A percentile compares a stretch with the other conserved stretches of the same genome.
These are phyloP conservation scores for Platygyra sinensis DNA, from an alignment of 64 coral and sea anemone species.

Conservation along the genomic window DNA sequence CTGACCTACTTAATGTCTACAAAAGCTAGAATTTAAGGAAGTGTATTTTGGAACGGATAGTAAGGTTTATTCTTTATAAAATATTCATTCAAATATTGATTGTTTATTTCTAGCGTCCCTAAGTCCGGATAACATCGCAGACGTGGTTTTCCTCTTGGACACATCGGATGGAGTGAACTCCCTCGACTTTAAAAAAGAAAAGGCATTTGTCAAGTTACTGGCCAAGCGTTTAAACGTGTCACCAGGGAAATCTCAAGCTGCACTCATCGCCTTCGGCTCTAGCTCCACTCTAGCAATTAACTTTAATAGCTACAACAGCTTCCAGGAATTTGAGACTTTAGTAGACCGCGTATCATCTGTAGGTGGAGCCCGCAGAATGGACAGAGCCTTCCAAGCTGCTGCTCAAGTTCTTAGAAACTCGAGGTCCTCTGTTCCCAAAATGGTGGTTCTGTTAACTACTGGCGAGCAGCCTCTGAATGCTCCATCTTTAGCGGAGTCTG, in stretches of 20 bases:
- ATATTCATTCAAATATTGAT: background rate
- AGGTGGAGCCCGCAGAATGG: slow-evolving; percentile 58
- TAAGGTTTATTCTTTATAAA: background rate
- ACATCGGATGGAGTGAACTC: slow-evolving; percentile 41
- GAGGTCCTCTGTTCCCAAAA: slow-evolving; percentile 32
- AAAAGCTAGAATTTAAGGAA: no score
- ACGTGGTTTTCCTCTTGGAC: slow-evolving; percentile 82
- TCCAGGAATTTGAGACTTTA: background rate
- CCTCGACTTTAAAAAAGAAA: slow-evolving; percentile 38
- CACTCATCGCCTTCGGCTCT: slow-evolving; percentile 44
- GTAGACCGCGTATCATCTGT: slow-evolving; percentile 42
- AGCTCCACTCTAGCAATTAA: background rate
- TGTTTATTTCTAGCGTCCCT: slow-evolving; percentile 15
- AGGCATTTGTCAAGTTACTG: slow-evolving; percentile 66
- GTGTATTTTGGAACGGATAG: no score
- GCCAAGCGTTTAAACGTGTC: slow-evolving; percentile 66
- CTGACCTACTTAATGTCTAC: no score
- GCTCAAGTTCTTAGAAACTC: slow-evolving; percentile 14
- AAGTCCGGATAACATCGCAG: slow-evolving; percentile 8
- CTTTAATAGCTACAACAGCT: slow-evolving; percentile 43
- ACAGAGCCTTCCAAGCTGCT: slow-evolving; percentile 59
- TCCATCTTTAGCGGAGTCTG: slow-evolving; percentile 49
- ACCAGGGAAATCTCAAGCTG: slow-evolving; percentile 51
- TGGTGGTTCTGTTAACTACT: slow-evolving; percentile 68
- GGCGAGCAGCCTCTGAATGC: slow-evolving; percentile 47